phyloP scores from a whole-genome alignment of 2,113 vertebrate genomes.

The Ammodytes dubius region DNA sequence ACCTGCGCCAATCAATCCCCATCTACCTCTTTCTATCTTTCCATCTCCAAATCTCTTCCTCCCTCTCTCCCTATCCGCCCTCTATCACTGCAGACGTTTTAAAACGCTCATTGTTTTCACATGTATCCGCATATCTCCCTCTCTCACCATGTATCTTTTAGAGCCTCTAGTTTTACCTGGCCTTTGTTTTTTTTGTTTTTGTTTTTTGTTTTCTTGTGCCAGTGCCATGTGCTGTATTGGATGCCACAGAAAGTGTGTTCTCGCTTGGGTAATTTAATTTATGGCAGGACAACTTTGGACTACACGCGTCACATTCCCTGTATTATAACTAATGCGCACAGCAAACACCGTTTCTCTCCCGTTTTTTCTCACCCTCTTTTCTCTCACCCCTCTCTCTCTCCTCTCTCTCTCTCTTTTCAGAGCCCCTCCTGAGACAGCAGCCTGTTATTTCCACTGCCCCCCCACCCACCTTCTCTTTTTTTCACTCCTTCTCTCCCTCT shows the following conservation, averaged over 20 bases:
- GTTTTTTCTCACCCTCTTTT: conserved; percentile 64
- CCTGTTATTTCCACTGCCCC: conserved; percentile 84
- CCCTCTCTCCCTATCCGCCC: conserved; percentile 66
- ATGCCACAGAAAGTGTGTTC: conserved; percentile 32
- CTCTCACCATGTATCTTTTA: conserved; percentile 58
- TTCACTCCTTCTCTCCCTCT: conserved; percentile 75
- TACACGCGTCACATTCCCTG: conserved; percentile 53
- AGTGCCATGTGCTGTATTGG: background rate
- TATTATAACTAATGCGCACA: conserved; percentile 42
- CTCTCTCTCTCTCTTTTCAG: conserved; percentile 55
- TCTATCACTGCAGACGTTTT: conserved; percentile 77
- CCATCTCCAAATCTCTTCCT: conserved; percentile 83
- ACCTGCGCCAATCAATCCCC: conserved; percentile 78
- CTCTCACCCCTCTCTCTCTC: conserved; percentile 60
- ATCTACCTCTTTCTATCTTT: conserved; percentile 79
- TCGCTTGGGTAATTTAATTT: conserved; percentile 25
- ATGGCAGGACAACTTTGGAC: conserved; percentile 2
- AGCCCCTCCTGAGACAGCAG: conserved; percentile 81
- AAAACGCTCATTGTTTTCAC: conserved; percentile 83
- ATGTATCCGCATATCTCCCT: conserved; percentile 78
- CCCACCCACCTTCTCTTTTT: conserved; percentile 59
- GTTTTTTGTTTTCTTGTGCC: conserved; percentile 1
- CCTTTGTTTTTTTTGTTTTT: conserved; percentile 7
- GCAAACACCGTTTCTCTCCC: conserved; percentile 66
- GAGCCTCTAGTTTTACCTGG: conserved; percentile 45